Evolutionary conservation across 2,888 invertebrate genomes (phyloP).

Genomic region (Tromatobia lineatoria): DNA sequence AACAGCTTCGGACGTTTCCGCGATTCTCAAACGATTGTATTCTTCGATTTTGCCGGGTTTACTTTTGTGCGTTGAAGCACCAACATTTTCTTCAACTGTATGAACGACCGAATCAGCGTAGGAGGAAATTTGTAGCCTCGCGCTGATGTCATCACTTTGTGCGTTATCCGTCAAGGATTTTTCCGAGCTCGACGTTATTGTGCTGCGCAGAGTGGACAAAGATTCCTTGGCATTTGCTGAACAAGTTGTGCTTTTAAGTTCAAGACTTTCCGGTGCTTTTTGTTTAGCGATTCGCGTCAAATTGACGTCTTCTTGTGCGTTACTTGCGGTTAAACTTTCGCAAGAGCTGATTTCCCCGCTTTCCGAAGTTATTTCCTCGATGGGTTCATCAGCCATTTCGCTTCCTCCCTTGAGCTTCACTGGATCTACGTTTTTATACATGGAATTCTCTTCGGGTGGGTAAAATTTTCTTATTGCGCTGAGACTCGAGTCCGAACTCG

Average conservation of each 20-base stretch:
- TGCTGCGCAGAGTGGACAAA: neutral
- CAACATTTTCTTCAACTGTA: neutral
- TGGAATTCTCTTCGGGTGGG: slow-evolving; percentile 44
- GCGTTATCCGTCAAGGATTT: neutral
- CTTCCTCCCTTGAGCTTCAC: slow-evolving; percentile 35
- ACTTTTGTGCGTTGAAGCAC: neutral
- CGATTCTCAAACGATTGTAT: neutral
- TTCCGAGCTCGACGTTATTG: neutral
- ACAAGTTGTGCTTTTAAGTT: slow-evolving; percentile 5
- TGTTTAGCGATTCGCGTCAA: slow-evolving; percentile 24
- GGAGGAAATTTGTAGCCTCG: neutral
- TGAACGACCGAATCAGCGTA: neutral
- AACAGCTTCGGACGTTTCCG: slow-evolving; percentile 52
- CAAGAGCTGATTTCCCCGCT: slow-evolving; percentile 28
- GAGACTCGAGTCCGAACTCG: slow-evolving; percentile 43
- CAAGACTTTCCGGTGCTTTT: slow-evolving; percentile 34
- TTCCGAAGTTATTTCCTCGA: slow-evolving; percentile 53
- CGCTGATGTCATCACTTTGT: neutral
- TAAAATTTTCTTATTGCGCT: slow-evolving; percentile 51
- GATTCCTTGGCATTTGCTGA: neutral
- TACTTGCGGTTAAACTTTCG: neutral
- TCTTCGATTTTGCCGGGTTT: neutral
- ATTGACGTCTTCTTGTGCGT: neutral
- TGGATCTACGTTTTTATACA: slow-evolving; percentile 15
- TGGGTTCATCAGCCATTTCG: slow-evolving; percentile 47